Base-by-base conservation (phyloP, 1,140 invertebrate genomes). In the Lithobius niger region DNA sequence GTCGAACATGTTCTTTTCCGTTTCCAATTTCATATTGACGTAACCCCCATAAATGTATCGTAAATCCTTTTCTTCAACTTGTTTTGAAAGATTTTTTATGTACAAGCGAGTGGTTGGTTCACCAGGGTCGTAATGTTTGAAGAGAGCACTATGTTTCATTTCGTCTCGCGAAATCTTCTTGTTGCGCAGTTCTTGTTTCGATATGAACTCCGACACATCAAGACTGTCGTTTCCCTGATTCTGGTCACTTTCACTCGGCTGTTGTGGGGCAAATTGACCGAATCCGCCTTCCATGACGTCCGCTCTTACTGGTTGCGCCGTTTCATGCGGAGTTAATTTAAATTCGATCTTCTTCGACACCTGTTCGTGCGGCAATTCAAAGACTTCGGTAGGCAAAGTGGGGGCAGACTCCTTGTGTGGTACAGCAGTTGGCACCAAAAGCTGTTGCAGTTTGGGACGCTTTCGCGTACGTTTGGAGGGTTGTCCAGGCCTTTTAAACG, bases 71-170 rank as follows among this genome's bases (percentile, higher is more conserved):
- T 80, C 76, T 27, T 76, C 78, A 0, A 89, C 82, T 59, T 79
- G 78, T 74, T 92, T 94, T 1, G 82, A 76, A 21, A 95, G 74
- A 76, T 97, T 97, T 69, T 97, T 97, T 28, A 97, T 82, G 65
- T 97, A 96, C 6, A 97, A 70, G 56, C 87, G 80, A 71, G 81
- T 79, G 6, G 83, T 86, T 16, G 86, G 82, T 43, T 82, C 76
- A 16, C 92, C 91, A 25, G 79, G 67, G 60, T 83, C 77, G 71
- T 95, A 96, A 65, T 88, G 90, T 68, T 86, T 88, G 61, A 89
- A 95, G 18, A 91, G 82, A 43, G 84, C 78, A 51, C 89, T 69
- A 10, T 83, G 67, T 64, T 81, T 79, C 68, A 88, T 81, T 71
- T 93, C 85, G 65, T 79, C 77, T 16, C 67, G 64, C n/a, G 82